Percentiles rank a stretch among this genome's conserved stretches.
Conservation (phyloP, 2,797 vertebrate genomes). For the Sebastes elongatus region DNA sequence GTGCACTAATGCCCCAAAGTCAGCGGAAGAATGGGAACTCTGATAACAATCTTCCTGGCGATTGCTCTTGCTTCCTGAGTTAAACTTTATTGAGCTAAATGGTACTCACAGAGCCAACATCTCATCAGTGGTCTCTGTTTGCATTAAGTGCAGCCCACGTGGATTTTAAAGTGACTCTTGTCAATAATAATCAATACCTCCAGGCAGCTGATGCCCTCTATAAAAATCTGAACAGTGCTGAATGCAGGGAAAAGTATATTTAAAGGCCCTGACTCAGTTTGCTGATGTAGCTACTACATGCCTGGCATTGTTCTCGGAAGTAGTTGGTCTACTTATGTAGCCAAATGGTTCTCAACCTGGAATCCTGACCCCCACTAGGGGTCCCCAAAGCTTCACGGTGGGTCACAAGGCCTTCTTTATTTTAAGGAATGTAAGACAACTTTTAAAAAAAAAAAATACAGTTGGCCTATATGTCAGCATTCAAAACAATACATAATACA, state of each 20-base stretch:
- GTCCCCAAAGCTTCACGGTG: no score
- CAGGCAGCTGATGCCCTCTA: not conserved
- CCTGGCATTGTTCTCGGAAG: not conserved
- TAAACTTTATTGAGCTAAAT: constrained; percentile 28
- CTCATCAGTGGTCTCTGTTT: constrained; percentile 26
- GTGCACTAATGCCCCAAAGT: not conserved
- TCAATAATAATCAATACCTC: constrained; percentile 20
- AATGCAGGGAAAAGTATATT: constrained; percentile 26
- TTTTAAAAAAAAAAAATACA: no score
- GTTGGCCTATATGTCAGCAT: no score
- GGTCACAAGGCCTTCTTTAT: no score
- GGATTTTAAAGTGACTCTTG: constrained; percentile 26
- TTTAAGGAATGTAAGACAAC: no score
- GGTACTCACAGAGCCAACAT: not conserved
- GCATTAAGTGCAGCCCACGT: constrained; percentile 33
- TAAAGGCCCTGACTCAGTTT: constrained; percentile 6
- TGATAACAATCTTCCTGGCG: constrained; percentile 12
- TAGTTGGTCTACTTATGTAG: not conserved
- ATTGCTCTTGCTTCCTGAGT: constrained; percentile 4
- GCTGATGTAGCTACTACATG: not conserved
- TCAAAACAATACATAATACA: no score
- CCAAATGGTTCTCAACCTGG: not conserved
- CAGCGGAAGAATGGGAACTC: not conserved
- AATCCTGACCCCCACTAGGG: no score
- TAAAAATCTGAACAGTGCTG: constrained; percentile 19